Percentiles rank a stretch among this genome's conserved stretches.
phyloP scores from a whole-genome alignment of 2,888 invertebrate genomes.

The Nebria salina region DNA sequence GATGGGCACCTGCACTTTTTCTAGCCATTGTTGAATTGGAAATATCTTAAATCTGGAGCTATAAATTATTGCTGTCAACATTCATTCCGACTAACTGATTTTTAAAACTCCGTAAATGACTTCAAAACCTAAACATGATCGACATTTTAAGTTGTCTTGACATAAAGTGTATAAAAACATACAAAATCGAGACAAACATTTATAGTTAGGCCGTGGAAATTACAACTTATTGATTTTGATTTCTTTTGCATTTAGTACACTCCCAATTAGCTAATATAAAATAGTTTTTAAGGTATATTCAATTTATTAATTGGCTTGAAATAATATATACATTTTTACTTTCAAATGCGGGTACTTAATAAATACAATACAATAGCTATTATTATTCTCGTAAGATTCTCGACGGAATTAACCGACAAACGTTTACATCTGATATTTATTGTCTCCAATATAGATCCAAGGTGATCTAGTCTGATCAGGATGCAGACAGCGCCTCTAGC shows the following conservation, averaged over 20 bases:
- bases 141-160: background rate
- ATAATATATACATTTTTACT: too few species aligned
- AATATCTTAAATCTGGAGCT: background rate
- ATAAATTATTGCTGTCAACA: background rate
- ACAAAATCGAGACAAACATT: background rate
- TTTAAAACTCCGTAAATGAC: background rate
- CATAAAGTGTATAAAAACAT: background rate
- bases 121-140: background rate
- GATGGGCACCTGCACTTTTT: background rate
- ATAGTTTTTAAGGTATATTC: too few species aligned
- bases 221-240: too few species aligned
- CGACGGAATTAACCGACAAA: background rate
- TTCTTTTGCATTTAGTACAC: too few species aligned
- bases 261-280: too few species aligned
- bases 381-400: background rate
- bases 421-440: constrained; percentile 6
- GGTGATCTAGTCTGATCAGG: constrained; percentile 18
- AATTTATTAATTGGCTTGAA: too few species aligned
- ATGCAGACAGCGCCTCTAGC: constrained; percentile 7
- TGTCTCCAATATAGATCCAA: constrained; percentile 17
- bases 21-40: background rate
- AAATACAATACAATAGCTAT: background rate
- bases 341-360: background rate
- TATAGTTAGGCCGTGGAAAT: background rate
- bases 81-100: background rate